Evolutionary conservation across 2,888 invertebrate genomes (phyloP).

Genomic region (Campaea margaritaria): DNA sequence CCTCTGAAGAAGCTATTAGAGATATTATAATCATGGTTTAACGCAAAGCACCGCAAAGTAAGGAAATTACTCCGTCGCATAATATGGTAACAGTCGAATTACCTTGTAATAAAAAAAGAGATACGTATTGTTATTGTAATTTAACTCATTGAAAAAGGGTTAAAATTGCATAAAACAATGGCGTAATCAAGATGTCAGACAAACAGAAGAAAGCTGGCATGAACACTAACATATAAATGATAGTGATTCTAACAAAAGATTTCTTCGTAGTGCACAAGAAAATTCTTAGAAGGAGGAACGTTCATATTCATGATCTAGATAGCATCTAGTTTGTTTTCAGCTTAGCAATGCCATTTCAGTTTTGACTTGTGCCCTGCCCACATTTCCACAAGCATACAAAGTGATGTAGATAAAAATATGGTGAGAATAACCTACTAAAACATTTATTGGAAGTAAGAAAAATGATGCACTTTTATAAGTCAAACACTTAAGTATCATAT

Average conservation of each 20-base stretch:
- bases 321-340: conserved; percentile 40
- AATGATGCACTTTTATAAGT: too few species aligned
- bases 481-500: too few species aligned
- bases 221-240: neutral
- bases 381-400: neutral
- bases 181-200: neutral
- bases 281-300: conserved; percentile 37
- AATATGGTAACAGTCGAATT: too few species aligned
- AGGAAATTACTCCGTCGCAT: neutral
- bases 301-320: conserved; percentile 41
- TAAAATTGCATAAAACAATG: neutral
- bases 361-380: conserved; percentile 8
- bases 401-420: neutral
- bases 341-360: conserved; percentile 37
- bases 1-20: conserved; percentile 7
- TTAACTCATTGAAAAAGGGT: neutral
- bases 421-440: too few species aligned
- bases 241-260: conserved; percentile 21
- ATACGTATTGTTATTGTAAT: too few species aligned
- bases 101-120: too few species aligned
- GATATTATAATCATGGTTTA: neutral
- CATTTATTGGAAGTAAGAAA: too few species aligned
- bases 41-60: neutral
- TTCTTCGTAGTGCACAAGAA: conserved; percentile 19
- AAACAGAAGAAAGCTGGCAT: neutral